These are phyloP conservation scores for Cyprinodon diabolis DNA, from an alignment of 2,797 vertebrate species.

Conservation along the genomic window DNA sequence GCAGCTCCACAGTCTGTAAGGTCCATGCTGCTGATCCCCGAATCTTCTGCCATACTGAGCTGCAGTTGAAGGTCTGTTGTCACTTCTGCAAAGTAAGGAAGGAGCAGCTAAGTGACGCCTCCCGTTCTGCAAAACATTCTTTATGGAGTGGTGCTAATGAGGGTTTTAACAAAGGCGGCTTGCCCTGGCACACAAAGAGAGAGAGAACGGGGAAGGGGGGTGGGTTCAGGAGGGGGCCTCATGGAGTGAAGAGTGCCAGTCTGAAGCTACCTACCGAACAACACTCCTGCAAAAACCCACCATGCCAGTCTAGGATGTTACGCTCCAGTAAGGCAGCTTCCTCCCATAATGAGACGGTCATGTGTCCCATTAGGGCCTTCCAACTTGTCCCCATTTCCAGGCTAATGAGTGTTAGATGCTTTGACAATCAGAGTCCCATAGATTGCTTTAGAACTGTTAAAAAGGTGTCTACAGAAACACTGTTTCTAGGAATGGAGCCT, in stretches of 20 bases:
- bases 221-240: slow-evolving; percentile 47
- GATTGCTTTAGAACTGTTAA: neutral
- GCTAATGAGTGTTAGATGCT: slow-evolving; percentile 54
- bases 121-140: slow-evolving; percentile 32
- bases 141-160: slow-evolving; percentile 73
- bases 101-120: slow-evolving; percentile 38
- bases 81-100: neutral
- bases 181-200: slow-evolving; percentile 31
- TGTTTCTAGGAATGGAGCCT: neutral
- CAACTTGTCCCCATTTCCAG: slow-evolving; percentile 52
- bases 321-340: slow-evolving; percentile 50
- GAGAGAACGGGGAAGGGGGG: slow-evolving; percentile 8
- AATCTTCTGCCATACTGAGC: neutral
- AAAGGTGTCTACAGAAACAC: neutral
- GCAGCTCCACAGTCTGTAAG: slow-evolving; percentile 9
- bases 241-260: slow-evolving; percentile 26
- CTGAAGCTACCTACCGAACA: neutral
- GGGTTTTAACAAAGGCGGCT: slow-evolving; percentile 68
- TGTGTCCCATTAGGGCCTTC: slow-evolving; percentile 29
- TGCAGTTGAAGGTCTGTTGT: slow-evolving; percentile 1
- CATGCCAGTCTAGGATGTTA: slow-evolving; percentile 43
- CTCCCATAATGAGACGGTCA: slow-evolving; percentile 57
- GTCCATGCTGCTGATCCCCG: slow-evolving; percentile 50
- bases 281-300: neutral
- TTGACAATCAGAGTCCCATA: slow-evolving; percentile 26